A percentile compares a stretch with the other conserved stretches of the same genome.
These are phyloP conservation scores for Drosophila pseudoananassae DNA, from an alignment of 1,140 invertebrate genomes.

Conservation along the genomic window DNA sequence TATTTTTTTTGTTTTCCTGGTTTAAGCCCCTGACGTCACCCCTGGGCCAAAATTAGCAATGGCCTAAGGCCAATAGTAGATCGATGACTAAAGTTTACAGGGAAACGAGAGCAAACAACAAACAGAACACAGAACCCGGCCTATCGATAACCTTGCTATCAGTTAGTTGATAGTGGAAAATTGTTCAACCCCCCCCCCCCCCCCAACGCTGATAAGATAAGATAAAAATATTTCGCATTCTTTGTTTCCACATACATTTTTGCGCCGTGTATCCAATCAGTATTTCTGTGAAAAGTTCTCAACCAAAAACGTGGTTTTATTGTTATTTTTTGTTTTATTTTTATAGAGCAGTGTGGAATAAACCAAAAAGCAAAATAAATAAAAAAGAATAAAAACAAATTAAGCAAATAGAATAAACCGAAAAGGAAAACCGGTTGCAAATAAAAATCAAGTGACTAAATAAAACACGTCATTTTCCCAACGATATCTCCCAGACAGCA, in stretches of 20 bases:
- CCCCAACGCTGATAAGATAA: conserved; percentile 28
- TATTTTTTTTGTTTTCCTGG: not conserved
- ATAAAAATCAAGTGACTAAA: conserved; percentile 19
- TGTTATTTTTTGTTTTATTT: conserved; percentile 5
- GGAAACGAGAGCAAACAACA: conserved; percentile 34
- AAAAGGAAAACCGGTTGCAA: conserved; percentile 37
- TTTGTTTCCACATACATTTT: conserved; percentile 23
- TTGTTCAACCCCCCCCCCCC: conserved; percentile 14
- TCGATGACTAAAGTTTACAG: conserved; percentile 20
- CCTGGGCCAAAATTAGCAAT: conserved; percentile 1
- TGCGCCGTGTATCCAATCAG: conserved; percentile 40
- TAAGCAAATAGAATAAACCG: conserved; percentile 27
- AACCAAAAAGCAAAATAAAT: conserved; percentile 10
- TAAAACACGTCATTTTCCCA: conserved; percentile 30
- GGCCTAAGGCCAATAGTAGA: not conserved
- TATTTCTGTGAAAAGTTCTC: conserved; percentile 33
- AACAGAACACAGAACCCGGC: conserved; percentile 6
- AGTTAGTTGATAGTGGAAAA: conserved; percentile 32
- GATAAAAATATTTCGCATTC: conserved; percentile 39
- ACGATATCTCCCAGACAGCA: conserved; percentile 11
- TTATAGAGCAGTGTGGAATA: conserved; percentile 38
- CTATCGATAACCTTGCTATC: conserved; percentile 27
- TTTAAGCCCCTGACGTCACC: conserved; percentile 17
- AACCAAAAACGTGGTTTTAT: conserved; percentile 15
- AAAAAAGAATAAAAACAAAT: conserved; percentile 14